These are phyloP conservation scores for Marronus borbonicus DNA, from an alignment of 2,888 invertebrate genomes.

Conservation along the genomic window DNA sequence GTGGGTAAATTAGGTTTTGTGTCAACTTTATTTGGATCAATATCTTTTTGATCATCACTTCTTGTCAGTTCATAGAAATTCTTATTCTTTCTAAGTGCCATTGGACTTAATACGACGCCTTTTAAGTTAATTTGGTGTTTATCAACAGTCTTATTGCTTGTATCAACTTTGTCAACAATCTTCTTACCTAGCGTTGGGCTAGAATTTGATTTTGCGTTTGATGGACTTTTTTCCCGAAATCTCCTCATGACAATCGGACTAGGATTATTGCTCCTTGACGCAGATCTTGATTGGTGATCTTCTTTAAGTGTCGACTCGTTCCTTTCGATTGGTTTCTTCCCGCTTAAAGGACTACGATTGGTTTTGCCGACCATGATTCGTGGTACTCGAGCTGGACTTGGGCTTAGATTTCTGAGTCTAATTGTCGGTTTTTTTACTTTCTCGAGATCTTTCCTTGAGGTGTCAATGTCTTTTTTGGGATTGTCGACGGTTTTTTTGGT, in stretches of 20 bases:
- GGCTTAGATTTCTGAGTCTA: background rate
- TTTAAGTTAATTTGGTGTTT: background rate
- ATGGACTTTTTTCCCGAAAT: background rate
- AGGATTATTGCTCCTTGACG: background rate
- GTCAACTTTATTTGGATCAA: background rate
- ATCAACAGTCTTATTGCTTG: background rate
- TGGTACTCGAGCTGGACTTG: background rate
- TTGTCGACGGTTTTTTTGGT: background rate
- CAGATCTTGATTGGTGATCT: background rate
- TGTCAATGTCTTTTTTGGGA: background rate
- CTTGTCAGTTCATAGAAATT: background rate
- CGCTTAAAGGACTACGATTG: background rate
- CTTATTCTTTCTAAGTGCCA: background rate
- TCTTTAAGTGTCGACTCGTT: background rate
- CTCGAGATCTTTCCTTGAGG: too few species aligned
- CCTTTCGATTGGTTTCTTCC: background rate
- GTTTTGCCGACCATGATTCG: background rate
- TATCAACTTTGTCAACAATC: background rate
- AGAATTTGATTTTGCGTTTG: background rate
- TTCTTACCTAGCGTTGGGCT: background rate
- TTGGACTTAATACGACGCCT: background rate
- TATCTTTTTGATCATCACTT: conserved; percentile 4
- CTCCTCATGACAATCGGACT: background rate
- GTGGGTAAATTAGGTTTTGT: too few species aligned
- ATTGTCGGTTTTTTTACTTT: background rate